phyloP scores from a whole-genome alignment of 2,888 invertebrate genomes.

The Epirrhoe alternata region DNA sequence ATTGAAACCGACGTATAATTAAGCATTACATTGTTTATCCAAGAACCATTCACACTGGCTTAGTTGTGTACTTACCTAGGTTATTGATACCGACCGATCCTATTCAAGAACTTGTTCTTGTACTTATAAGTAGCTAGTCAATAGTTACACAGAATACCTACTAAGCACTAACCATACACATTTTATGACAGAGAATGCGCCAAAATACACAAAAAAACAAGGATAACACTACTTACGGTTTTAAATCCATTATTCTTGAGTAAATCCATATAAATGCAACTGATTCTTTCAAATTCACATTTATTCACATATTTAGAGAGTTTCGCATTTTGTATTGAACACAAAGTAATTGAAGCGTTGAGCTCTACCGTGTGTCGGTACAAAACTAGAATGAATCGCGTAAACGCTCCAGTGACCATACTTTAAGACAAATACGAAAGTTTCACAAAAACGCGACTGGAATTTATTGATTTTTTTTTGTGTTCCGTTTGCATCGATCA shows the following conservation, averaged over 20 bases:
- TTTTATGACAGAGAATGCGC: not conserved
- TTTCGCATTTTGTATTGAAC: conserved; percentile 20
- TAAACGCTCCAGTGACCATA: conserved; percentile 18
- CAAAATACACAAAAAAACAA: not conserved
- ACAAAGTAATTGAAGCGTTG: conserved; percentile 13
- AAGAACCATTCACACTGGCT: too few relatives aligned
- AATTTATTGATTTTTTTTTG: not conserved
- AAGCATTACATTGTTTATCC: too few relatives aligned
- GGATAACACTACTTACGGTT: conserved; percentile 24
- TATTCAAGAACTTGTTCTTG: too few relatives aligned
- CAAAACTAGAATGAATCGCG: conserved; percentile 21
- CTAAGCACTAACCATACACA: not conserved
- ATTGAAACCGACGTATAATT: too few relatives aligned
- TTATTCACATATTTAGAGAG: not conserved
- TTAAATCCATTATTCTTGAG: not conserved
- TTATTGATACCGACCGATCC: too few relatives aligned
- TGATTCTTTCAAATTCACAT: not conserved
- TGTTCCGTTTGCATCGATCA: too few relatives aligned
- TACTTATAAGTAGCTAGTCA: not conserved
- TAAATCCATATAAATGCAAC: not conserved
- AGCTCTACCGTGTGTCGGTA: conserved; percentile 15
- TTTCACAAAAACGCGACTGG: not conserved
- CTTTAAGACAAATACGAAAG: not conserved
- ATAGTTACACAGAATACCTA: not conserved
- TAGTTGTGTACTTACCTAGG: too few relatives aligned